Evolutionary conservation across 2,113 vertebrate genomes (phyloP).

Genomic region (Odocoileus virginianus): DNA sequence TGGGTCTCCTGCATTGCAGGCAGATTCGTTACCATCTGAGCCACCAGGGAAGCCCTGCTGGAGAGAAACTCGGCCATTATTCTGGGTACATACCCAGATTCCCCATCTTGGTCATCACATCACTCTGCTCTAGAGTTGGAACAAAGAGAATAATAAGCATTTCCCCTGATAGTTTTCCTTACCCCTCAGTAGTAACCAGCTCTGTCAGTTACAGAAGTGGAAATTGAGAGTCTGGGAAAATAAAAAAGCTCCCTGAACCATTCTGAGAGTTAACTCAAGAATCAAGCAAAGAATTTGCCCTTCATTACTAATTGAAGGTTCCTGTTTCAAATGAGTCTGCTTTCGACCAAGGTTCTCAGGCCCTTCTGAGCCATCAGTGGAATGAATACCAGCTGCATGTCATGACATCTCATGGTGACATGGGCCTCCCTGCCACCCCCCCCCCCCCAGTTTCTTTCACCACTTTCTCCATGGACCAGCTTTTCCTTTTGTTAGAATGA

Average conservation of each 20-base stretch:
- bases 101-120: not conserved
- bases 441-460: not conserved
- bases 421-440: not conserved
- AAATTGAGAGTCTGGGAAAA: not conserved
- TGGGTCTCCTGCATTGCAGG: not conserved
- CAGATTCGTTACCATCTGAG: not conserved
- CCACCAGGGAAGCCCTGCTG: not conserved
- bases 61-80: not conserved
- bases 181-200: not conserved
- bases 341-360: not conserved
- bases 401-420: not conserved
- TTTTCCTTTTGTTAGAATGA: not conserved
- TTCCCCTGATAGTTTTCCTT: not conserved
- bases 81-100: not conserved
- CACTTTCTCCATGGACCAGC: not conserved
- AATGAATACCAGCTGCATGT: not conserved
- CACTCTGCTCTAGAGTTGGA: not conserved
- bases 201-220: not conserved
- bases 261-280: not conserved
- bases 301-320: not conserved
- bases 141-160: not conserved
- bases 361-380: not conserved
- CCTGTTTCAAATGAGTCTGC: not conserved
- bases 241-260: not conserved
- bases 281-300: not conserved